A percentile compares a stretch with the other conserved stretches of the same genome.
These are phyloP conservation scores for Chionomys nivalis DNA, from an alignment of 2,113 vertebrate genomes.

Conservation along the genomic window DNA sequence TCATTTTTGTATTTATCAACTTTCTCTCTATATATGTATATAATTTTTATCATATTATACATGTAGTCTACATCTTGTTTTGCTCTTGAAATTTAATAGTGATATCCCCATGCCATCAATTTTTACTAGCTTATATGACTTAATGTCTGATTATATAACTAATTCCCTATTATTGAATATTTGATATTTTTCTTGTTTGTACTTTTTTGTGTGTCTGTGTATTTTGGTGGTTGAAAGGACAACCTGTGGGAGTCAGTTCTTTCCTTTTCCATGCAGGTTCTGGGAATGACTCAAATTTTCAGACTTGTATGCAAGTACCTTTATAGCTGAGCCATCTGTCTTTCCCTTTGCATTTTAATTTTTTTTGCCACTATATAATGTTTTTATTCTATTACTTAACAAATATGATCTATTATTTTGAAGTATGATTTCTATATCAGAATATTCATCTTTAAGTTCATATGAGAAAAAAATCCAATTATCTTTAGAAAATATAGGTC, in stretches of 20 bases:
- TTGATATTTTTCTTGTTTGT: background rate
- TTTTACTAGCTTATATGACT: background rate
- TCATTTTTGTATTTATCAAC: background rate
- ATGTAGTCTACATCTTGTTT: background rate
- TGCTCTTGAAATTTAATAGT: background rate
- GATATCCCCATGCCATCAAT: background rate
- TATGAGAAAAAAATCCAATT: background rate
- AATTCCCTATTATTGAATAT: background rate
- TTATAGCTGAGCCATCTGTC: background rate
- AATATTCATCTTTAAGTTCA: background rate
- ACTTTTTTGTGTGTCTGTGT: background rate
- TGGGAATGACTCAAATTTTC: background rate
- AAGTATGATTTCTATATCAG: background rate
- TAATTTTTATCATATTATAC: background rate
- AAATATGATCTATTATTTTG: background rate
- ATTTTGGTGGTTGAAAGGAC: background rate
- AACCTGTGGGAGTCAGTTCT: background rate
- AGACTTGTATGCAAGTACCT: background rate
- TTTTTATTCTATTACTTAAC: background rate
- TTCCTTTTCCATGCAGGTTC: background rate
- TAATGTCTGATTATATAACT: background rate
- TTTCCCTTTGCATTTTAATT: background rate
- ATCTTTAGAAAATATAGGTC: background rate
- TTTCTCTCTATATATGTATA: background rate
- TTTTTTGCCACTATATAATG: background rate